Evolutionary conservation across 2,797 vertebrate species (phyloP), one percentile per base, ranked within the genome.

Genomic region (Sciaenops ocellatus): DNA sequence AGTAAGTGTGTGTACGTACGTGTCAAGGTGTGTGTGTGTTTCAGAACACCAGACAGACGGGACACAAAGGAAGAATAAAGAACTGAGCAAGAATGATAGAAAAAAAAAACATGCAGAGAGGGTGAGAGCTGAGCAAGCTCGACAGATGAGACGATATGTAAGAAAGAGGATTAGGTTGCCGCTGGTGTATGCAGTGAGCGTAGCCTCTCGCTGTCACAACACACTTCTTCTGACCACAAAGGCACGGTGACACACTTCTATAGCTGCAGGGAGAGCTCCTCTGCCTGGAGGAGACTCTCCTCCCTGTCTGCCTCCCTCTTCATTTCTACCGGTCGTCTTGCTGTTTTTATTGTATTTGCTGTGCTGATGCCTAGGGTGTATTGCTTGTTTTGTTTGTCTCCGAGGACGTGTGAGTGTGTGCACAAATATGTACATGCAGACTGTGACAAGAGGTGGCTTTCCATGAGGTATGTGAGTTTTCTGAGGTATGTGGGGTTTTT

Each of bases 191-290:
- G 66, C 24, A 1, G 65, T 0, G 66, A 83, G 76, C 41, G 41
- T 60, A 82, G 86, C 66, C 77, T 82, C 60, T 66, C 9, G 38
- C 82, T 76, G 82, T 87, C 89, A 90, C 76, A 89, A 79, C 79
- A 89, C 79, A 73, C 72, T 80, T 71, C 76, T 79, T 28, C 76
- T 80, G 86, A 83, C 81, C 80, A 87, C 81, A 83, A 78, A 85
- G 82, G 81, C 80, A 80, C 13, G 1, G 72, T 84, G 85, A 86
- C 69, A 85, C 76, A 84, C 73, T 85, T 84, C 59, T 77, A 3
- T 69, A 75, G 73, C 82, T 79, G 73, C 78, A 60, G 80, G 76
- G 68, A 77, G 62, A 79, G 72, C 78, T 65, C 50, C 5, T 22
- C 62, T 66, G 69, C 80, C 61, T 48, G 47, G 22, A 79, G 54